Base-by-base conservation (phyloP, 2,888 invertebrate species). In the Heliconius erato region DNA sequence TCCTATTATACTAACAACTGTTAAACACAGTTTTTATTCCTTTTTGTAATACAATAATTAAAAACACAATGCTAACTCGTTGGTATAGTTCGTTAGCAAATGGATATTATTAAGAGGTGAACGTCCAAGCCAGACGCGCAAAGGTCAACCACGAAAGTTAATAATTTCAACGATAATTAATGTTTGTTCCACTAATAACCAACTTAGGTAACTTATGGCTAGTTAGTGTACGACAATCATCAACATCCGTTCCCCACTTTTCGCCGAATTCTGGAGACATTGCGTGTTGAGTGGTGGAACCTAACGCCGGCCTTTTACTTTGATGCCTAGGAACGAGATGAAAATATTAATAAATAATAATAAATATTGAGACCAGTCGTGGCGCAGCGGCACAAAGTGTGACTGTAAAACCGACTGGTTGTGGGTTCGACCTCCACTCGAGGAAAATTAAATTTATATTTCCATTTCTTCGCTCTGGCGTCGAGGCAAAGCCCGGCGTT, bases 71-170 rank as follows among this genome's bases (percentile, higher is more conserved):
- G 28, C 68, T 68, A 68, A 32, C 32, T 14, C 32, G 16, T 19
- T 32, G 7, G 19, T 11, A 14, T 68, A 68, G 32, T 68, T 68
- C 32, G 3, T 68, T 32, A 68, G 65, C 12, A 67, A 67, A 26
- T 67, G 28, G 67, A 67, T 67, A 67, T 28, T 32, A 28, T 35
- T 35, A 69, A 40, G 40, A 23, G 69, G 69, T 40, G 69, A 69
- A 69, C n/a, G 40, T 69, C 35, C 35, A 35, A 11, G 35, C 35
- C 69, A 69, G 69, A 35, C 35, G 69, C n/a, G 35, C 69, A 12
- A 69, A 32, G 35, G 35, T 35, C 69, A 35, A 23, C 68, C 68
- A 69, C 69, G 23, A 69, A 68, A 69, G 35, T 68, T 68, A 68
- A 69, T 69, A 35, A 69, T 69, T 69, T 69, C 35, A 69, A 35